Evolutionary conservation across 2,797 vertebrate genomes (phyloP), one percentile per base, ranked within the genome.

Genomic region (Crax fasciolata): DNA sequence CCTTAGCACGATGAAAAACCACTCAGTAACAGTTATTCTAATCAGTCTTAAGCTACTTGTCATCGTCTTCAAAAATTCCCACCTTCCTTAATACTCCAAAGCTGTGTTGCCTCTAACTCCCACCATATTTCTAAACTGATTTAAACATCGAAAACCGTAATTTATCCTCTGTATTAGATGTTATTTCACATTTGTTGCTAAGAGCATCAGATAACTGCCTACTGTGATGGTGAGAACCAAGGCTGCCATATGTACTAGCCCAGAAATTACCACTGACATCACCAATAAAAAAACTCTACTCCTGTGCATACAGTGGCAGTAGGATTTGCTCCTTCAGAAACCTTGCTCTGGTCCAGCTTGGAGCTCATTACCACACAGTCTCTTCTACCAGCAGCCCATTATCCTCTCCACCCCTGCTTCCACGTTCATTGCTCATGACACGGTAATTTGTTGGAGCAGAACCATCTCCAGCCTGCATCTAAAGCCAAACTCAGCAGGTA

Each of bases 401-500:
- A 78, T 21, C n/a, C 79, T 54, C 73, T 13, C 24, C 6, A 78
- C 73, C 27, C 43, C 49, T 54, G 38, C 38, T 67, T 85, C 57
- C 14, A 21, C 1, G 21, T n/a, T 85, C 52, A 72, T 27, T 57
- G 46, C 66, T 35, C 19, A 41, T 30, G 70, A 90, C 59, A 86
- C 18, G 5, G n/a, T 48, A 6, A 32, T 39, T 88, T 68, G 67
- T 48, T 68, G 46, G 35, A 93, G 44, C 41, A 89, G 38, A 79
- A 63, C 46, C 15, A 59, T 15, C 39, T 61, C 38, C 66, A 24
- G 11, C 63, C 15, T 41, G 46, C 35, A 67, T 83, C 20, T 35
- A 17, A 66, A 91, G 59, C 52, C 62, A 80, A n/a, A 58, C 23
- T 84, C 63, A 82, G 90, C 38, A 80, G 30, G 7, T 41, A 87